Evolutionary conservation across 1,140 invertebrate species (phyloP).

Genomic region (Cardiocondyla obscurior): DNA sequence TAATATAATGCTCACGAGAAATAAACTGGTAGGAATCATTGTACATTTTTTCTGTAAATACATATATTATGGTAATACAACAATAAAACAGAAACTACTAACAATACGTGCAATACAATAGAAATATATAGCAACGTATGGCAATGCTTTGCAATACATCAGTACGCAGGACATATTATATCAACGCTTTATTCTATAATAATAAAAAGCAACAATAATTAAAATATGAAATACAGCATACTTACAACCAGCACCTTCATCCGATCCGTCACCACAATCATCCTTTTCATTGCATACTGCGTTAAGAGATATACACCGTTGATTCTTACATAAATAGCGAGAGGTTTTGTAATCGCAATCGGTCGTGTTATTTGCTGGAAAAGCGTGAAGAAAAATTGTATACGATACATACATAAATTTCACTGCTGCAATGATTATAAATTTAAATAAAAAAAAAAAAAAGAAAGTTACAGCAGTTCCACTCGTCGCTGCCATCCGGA

Average conservation of each 20-base stretch:
- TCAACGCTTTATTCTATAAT: not conserved
- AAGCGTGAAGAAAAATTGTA: conserved; percentile 64
- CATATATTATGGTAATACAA: too few relatives aligned
- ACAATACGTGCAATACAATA: too few relatives aligned
- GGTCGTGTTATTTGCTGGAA: conserved; percentile 58
- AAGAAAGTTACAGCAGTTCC: conserved; percentile 85
- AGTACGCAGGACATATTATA: not conserved
- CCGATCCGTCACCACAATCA: conserved; percentile 92
- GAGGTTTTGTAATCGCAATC: conserved; percentile 80
- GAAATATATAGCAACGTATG: too few relatives aligned
- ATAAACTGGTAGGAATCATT: too few relatives aligned
- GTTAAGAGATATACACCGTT: conserved; percentile 86
- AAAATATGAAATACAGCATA: conserved; percentile 67
- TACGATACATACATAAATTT: conserved; percentile 21
- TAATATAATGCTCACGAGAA: too few relatives aligned
- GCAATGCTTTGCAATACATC: too few relatives aligned
- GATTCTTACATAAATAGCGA: conserved; percentile 86
- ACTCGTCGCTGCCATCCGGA: conserved; percentile 87
- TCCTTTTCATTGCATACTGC: conserved; percentile 88
- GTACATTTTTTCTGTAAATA: too few relatives aligned
- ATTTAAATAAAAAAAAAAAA: not conserved
- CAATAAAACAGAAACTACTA: too few relatives aligned
- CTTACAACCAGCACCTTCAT: conserved; percentile 86
- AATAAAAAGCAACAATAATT: not conserved
- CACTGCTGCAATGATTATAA: not conserved